Evolutionary conservation across 2,113 vertebrate genomes (phyloP).

Genomic region (Chunga burmeisteri): DNA sequence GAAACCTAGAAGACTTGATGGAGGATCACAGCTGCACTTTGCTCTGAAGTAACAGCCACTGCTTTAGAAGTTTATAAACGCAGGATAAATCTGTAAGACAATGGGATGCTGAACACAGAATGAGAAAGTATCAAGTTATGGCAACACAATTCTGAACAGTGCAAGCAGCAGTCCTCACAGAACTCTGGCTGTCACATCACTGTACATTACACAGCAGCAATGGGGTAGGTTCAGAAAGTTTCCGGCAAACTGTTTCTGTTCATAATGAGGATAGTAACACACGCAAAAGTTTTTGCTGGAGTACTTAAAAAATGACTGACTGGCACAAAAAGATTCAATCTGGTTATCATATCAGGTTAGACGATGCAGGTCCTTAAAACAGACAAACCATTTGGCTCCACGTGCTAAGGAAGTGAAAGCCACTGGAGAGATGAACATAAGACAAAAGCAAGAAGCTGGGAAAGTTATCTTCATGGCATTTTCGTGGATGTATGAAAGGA

Average conservation of each 20-base stretch:
- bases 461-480: neutral
- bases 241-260: neutral
- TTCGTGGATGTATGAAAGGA: neutral
- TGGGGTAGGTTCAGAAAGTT: neutral
- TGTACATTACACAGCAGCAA: neutral
- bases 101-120: neutral
- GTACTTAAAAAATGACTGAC: neutral
- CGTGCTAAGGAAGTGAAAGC: neutral
- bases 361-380: neutral
- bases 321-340: neutral
- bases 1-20: neutral
- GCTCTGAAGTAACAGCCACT: neutral
- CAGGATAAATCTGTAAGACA: neutral
- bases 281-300: neutral
- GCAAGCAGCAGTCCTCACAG: neutral
- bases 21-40: neutral
- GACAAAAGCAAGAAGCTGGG: neutral
- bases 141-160: neutral
- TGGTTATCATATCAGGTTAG: neutral
- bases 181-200: neutral
- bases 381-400: neutral
- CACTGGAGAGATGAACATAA: neutral
- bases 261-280: neutral
- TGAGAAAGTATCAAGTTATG: neutral
- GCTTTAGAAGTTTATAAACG: neutral